A percentile compares a stretch with the other conserved stretches of the same genome.
These are phyloP conservation scores for Rhinophrynus dorsalis DNA, from an alignment of 2,797 vertebrate species.

Conservation along the genomic window DNA sequence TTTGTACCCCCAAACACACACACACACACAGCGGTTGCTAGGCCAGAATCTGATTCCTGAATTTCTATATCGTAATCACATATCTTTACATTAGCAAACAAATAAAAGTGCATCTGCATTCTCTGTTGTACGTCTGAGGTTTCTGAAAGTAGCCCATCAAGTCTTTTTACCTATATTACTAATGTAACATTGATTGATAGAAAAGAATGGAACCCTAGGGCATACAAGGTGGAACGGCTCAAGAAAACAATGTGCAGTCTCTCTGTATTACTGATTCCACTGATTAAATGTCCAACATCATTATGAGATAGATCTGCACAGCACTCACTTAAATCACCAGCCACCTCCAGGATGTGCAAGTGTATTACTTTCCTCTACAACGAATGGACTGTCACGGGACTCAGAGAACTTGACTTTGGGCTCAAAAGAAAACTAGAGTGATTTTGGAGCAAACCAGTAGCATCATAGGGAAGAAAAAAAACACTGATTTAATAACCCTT, in stretches of 20 bases:
- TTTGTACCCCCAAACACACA: too few species aligned
- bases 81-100: too few species aligned
- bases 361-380: neutral
- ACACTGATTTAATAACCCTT: too few species aligned
- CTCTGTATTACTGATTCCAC: neutral
- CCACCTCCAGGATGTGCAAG: neutral
- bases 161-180: neutral
- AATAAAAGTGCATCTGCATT: too few species aligned
- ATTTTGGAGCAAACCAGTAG: too few species aligned
- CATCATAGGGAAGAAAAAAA: too few species aligned
- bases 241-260: neutral
- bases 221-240: neutral
- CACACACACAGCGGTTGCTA: too few species aligned
- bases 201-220: slow-evolving; percentile 6
- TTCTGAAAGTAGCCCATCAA: neutral
- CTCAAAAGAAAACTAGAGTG: too few species aligned
- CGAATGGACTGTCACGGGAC: neutral
- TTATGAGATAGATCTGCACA: slow-evolving; percentile 11
- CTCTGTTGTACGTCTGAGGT: too few species aligned
- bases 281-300: slow-evolving; percentile 19
- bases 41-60: too few species aligned
- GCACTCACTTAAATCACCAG: slow-evolving; percentile 5
- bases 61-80: too few species aligned
- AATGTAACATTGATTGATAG: slow-evolving; percentile 7
- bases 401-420: neutral